Evolutionary conservation across 2,113 vertebrate species (phyloP).

Genomic region (Turnix velox): DNA sequence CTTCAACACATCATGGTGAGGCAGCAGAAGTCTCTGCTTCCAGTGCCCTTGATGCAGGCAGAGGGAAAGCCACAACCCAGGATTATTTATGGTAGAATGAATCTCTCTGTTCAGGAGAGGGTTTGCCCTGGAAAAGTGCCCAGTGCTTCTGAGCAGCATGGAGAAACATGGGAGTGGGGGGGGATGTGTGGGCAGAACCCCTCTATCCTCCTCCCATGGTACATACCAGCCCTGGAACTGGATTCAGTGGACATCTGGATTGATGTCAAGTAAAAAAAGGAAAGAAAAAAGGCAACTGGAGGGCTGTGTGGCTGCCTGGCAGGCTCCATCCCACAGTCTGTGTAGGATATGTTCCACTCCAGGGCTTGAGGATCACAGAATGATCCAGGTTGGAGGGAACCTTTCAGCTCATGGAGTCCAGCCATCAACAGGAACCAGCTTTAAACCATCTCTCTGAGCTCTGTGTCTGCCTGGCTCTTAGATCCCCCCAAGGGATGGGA

Average conservation of each 20-base stretch:
- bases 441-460: no score
- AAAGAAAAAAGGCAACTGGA: not conserved
- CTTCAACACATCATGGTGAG: fast-evolving
- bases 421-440: no score
- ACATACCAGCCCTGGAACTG: not conserved
- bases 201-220: not conserved
- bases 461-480: no score
- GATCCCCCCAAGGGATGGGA: no score
- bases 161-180: not conserved
- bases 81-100: not conserved
- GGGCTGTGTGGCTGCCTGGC: not conserved
- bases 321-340: not conserved
- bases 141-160: fast-evolving
- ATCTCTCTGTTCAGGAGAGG: not conserved
- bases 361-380: not conserved
- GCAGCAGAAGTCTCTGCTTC: not conserved
- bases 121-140: not conserved
- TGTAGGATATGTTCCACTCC: fast-evolving
- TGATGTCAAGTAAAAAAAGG: not conserved
- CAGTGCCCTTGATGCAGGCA: not conserved
- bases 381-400: no score
- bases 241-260: not conserved
- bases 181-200: not conserved
- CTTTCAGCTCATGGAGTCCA: no score
- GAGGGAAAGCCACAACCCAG: not conserved